Conservation (phyloP, 2,797 vertebrate species). For the Neosilurus mollespiculum region DNA sequence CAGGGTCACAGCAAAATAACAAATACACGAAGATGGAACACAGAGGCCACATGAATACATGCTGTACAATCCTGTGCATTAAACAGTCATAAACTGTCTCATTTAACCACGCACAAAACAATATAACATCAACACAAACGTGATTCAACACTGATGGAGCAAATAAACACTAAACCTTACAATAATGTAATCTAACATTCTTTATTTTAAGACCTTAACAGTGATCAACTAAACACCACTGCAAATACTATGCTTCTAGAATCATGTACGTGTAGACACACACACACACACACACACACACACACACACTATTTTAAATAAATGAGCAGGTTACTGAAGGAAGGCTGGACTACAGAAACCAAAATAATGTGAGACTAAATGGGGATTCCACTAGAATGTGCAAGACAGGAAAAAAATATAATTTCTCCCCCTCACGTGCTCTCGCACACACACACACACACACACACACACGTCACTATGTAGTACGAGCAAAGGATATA, state of each 20-base stretch:
- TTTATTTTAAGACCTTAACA: not conserved
- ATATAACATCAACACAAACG: not conserved
- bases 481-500: not conserved
- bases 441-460: not conserved
- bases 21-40: conserved; percentile 47
- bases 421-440: no score
- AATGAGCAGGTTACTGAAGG: not conserved
- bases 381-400: conserved; percentile 4
- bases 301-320: no score
- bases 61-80: not conserved
- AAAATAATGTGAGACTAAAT: not conserved
- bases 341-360: not conserved
- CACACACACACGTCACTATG: not conserved
- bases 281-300: no score
- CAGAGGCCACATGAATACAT: conserved; percentile 36
- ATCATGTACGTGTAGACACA: not conserved
- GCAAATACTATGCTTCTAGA: not conserved
- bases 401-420: not conserved
- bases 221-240: not conserved
- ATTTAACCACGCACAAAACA: not conserved
- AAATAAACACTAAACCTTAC: not conserved
- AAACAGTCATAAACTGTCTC: not conserved
- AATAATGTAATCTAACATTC: not conserved
- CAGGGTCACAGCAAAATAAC: conserved; percentile 57
- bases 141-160: not conserved